Base-by-base conservation (phyloP, 2,113 vertebrate genomes). In the Brienomyrus longianalis region DNA sequence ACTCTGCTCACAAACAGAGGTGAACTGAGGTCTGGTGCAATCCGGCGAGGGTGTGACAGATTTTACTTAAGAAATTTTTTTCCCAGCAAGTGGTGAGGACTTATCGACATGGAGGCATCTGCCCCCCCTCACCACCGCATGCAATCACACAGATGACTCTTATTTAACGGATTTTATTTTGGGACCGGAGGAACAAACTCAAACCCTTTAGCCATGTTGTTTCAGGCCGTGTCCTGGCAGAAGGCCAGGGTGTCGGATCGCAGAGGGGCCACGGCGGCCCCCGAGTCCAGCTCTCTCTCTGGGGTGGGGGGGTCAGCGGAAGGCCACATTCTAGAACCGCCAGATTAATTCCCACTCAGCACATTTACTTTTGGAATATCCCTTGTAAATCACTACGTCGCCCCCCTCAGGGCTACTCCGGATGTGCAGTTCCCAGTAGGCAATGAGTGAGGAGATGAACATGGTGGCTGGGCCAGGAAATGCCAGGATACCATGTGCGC, bases 221-320 rank as follows among this genome's bases (percentile, higher is more conserved):
- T 96, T 93, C 95, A 99, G 98, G 96, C 96, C 94, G 93, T 96
- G 93, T 91, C 98, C 92, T 99, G 98, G 98, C 98, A 99, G 94
- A 99, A 99, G 94, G 94, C 94, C 93, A 97, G 93, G 93, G 97
- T 95, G 92, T 95, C 97, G 1, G 97, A 98, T 95, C 96, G 96
- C 95, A 97, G 97, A 95, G 96, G 95, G 92, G 98, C 97, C 92
- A 97, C 98, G 90, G 93, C 96, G 90, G 89, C 95, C 23, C 95
- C 95, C 98, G 96, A 45, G 87, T 9, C 87, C 87, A 59, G 50
- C 95, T 97, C 88, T 94, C 96, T 59, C 95, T 97, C 94, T 96
- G 27, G 96, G 97, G 62, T 47, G 45, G 50, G 85, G 85, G 85
- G 97, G 98, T 99, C 83, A 95, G 95, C 94, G 88, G 17, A 92